Conservation (phyloP, 2,888 invertebrate species). For the Sphaerolaimus hirsutus region DNA sequence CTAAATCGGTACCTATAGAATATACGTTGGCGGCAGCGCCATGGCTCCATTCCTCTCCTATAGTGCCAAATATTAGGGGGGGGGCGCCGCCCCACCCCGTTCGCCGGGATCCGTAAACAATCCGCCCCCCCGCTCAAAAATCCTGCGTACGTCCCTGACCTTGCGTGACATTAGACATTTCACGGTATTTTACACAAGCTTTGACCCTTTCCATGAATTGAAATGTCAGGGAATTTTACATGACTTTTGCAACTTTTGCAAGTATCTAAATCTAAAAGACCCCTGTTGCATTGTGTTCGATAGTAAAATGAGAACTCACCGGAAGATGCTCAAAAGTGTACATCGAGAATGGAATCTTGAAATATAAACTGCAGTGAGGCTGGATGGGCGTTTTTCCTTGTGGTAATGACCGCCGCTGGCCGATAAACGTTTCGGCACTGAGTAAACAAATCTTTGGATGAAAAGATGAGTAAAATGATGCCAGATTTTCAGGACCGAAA, state of each 20-base stretch:
- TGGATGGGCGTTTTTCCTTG: slow-evolving; percentile 7
- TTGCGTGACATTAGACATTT: background rate
- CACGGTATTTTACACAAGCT: background rate
- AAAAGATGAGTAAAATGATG: too few relatives aligned
- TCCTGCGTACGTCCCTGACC: background rate
- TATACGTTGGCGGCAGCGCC: too few relatives aligned
- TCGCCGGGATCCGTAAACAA: too few relatives aligned
- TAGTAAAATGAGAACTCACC: slow-evolving; percentile 13
- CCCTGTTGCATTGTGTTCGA: background rate
- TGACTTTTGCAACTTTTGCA: too few relatives aligned
- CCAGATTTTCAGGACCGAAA: too few relatives aligned
- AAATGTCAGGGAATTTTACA: too few relatives aligned
- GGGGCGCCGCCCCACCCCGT: too few relatives aligned
- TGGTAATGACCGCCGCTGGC: background rate
- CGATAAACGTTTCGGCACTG: background rate
- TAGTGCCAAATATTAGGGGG: too few relatives aligned
- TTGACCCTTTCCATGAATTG: too few relatives aligned
- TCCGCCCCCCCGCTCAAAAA: too few relatives aligned
- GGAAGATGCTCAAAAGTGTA: slow-evolving; percentile 41
- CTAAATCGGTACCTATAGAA: too few relatives aligned
- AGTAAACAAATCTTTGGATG: background rate
- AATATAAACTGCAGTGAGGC: slow-evolving; percentile 42
- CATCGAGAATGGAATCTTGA: slow-evolving; percentile 38
- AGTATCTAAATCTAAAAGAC: background rate
- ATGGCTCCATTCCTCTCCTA: too few relatives aligned